phyloP scores from a whole-genome alignment of 2,113 vertebrate genomes.

The Pomatorhinus ruficollis region DNA sequence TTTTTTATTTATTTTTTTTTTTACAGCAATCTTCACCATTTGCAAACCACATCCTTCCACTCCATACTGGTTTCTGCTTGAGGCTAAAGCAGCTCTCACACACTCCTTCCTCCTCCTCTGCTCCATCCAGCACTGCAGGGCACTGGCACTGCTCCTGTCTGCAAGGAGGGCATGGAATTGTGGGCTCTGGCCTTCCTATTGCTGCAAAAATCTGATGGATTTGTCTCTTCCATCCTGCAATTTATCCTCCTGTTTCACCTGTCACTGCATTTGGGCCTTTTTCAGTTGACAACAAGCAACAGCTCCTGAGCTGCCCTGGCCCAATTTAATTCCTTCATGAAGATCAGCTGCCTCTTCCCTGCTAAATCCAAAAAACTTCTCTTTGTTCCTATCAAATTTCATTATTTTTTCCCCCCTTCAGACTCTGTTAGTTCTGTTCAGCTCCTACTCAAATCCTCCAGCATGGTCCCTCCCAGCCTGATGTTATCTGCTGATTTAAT shows the following conservation, averaged over 20 bases:
- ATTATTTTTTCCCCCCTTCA: fast-evolving
- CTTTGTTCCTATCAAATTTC: background rate
- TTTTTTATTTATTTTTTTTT: background rate
- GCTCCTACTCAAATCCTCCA: background rate
- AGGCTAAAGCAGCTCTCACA: background rate
- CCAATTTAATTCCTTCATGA: background rate
- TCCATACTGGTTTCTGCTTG: background rate
- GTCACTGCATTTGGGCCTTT: background rate
- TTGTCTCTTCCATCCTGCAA: background rate
- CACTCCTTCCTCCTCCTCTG: background rate
- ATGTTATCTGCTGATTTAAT: conserved; percentile 39
- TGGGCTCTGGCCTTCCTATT: background rate
- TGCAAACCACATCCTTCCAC: background rate
- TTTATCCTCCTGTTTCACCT: background rate
- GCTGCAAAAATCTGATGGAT: background rate
- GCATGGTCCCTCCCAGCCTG: background rate
- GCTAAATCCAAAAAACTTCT: background rate
- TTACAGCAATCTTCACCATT: background rate
- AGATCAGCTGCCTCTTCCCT: background rate
- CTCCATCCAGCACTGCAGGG: background rate
- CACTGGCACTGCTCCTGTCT: background rate
- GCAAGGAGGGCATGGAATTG: fast-evolving
- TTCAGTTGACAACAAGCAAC: background rate
- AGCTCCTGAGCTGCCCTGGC: background rate
- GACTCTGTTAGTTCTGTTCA: background rate